Percentiles rank a stretch among this genome's conserved stretches.
Conservation (phyloP, 2,797 vertebrate species). For the Neosilurus hyrtlii region DNA sequence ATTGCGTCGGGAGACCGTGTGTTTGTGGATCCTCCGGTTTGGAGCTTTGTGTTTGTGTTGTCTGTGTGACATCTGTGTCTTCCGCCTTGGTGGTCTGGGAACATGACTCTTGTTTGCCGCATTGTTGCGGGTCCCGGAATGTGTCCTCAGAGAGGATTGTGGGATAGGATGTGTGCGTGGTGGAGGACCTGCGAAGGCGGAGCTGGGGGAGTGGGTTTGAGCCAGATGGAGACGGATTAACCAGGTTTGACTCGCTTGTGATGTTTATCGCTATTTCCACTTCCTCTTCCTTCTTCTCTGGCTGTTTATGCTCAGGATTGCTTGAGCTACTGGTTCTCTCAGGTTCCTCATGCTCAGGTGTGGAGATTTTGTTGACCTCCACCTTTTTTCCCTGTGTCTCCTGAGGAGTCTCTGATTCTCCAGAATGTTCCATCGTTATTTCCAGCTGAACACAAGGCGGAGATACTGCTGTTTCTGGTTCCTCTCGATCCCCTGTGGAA, state of each 20-base stretch:
- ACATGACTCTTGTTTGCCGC: background rate
- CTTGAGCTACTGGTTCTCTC: conserved; percentile 5
- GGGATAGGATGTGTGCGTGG: conserved; percentile 56
- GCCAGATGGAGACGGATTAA: background rate
- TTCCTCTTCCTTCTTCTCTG: background rate
- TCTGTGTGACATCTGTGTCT: background rate
- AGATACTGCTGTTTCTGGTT: background rate
- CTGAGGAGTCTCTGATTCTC: conserved; percentile 4
- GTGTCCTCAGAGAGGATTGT: conserved; percentile 63
- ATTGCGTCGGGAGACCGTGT: conserved; percentile 6
- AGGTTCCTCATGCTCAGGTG: background rate
- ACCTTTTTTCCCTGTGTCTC: background rate
- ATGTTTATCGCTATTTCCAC: background rate
- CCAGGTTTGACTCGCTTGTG: background rate
- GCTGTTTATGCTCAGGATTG: conserved; percentile 14
- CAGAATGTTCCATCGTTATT: background rate
- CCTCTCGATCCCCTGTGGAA: background rate
- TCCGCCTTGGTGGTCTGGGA: background rate
- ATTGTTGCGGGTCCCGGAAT: conserved; percentile 64
- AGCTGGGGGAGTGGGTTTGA: conserved; percentile 62
- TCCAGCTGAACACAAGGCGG: background rate
- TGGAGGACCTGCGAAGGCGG: conserved; percentile 64
- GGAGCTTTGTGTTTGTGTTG: conserved; percentile 3
- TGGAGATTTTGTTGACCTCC: background rate
- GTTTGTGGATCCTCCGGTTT: conserved; percentile 22